Percentiles rank a stretch among this genome's conserved stretches.
Evolutionary conservation across 2,113 vertebrate genomes (phyloP).

Genomic region (Clarias macrocephalus): DNA sequence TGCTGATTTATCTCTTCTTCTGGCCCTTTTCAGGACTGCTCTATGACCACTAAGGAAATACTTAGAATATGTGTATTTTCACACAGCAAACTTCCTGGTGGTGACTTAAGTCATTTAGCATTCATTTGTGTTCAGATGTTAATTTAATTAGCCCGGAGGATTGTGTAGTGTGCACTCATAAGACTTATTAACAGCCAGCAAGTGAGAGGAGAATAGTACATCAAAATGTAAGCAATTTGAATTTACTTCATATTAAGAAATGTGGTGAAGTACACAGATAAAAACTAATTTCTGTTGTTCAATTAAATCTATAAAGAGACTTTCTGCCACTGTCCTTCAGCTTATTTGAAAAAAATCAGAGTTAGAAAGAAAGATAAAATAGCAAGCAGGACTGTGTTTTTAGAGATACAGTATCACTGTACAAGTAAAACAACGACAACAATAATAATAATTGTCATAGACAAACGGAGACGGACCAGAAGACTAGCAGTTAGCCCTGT

Average conservation of each 20-base stretch:
- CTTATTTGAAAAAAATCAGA: constrained; percentile 18
- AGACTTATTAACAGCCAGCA: neutral
- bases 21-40: constrained; percentile 13
- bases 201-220: neutral
- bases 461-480: too few relatives aligned
- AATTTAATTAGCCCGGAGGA: neutral
- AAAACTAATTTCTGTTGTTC: constrained; percentile 10
- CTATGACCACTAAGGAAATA: constrained; percentile 26
- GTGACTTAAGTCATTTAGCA: neutral
- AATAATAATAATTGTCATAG: too few relatives aligned
- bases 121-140: constrained; percentile 19
- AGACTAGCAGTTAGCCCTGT: too few relatives aligned
- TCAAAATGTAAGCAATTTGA: neutral
- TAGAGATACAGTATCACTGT: neutral
- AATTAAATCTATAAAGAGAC: neutral
- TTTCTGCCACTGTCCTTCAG: constrained; percentile 41
- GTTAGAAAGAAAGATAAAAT: neutral
- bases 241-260: neutral
- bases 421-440: too few relatives aligned
- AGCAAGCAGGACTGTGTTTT: neutral
- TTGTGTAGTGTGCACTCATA: neutral
- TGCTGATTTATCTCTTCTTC: constrained; percentile 42
- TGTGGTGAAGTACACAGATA: neutral
- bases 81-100: neutral
- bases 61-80: constrained; percentile 5